Base-by-base conservation (phyloP, 2,888 invertebrate genomes). In the Clanis bilineata region DNA sequence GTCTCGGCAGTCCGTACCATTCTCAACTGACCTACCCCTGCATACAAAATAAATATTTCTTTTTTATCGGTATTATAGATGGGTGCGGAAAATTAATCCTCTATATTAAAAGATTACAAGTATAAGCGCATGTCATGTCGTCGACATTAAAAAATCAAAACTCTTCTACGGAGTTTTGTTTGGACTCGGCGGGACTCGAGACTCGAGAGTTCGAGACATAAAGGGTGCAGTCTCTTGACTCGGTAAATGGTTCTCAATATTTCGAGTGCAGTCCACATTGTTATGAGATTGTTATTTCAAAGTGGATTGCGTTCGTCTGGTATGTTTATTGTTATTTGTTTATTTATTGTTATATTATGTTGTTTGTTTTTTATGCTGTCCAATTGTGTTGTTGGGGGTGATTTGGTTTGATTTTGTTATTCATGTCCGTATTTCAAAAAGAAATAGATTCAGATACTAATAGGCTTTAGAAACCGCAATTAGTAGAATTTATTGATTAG, bases 221-320 rank as follows among this genome's bases (percentile, higher is more conserved):
- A 71, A 71, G 72, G 70, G 71, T 68, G 63, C 68, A 68, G 62
- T 61, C 64, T 63, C 69, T 73, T 71, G 69, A 68, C 67, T 70
- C 69, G 56, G 64, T 66, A 72, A 73, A 72, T 67, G 71, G 70
- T 71, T 51, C 51, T 51, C 51, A 51, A 51, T 51, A 51, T 56
- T 39, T 38, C 22, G 38, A 57, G 57, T 57, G 45, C 41, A 45
- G 51, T 45, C 25, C 36, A 32, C 51, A 51, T 51, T 51, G 51
- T 51, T 51, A 51, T 51, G 38, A 45, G 56, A 18, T 56, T 56
- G 32, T 23, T 23, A 32, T 51, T 51, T 32, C 18, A 51, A 44
- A 22, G 43, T 21, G 25, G 44, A 58, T 44, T 59, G 59, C 43
- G 15, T 36, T 59, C 28, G 25, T 59, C 18, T 51, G 47, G 9